Evolutionary conservation across 2,113 vertebrate species (phyloP), one percentile per base, ranked within the genome.

Genomic region (Tauraco erythrolophus): DNA sequence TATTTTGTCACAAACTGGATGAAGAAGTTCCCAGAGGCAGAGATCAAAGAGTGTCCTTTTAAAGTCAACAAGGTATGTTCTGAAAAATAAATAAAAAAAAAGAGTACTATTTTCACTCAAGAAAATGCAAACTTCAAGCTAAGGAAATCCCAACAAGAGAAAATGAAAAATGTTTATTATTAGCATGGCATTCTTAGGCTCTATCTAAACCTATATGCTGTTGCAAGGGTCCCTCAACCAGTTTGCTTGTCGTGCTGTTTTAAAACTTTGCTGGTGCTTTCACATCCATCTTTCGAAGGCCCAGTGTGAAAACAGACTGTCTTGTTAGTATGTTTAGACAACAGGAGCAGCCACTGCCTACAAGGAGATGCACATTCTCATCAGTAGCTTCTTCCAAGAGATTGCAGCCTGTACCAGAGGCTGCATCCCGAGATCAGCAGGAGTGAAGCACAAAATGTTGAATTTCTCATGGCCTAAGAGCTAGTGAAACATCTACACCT

Each of bases 1-100:
- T 98, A 98, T 95, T 99, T 98, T 88, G 89, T 98, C 86, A 98
- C 98, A 94, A 98, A 97, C 64, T 99, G 98, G 98, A 98, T 98
- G 96, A 98, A 98, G 98, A 98, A 98, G 62, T 99, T 99, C 78
- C 97, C 98, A 57, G 98, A 98, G 89, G 96, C 96, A 62, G 97
- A 98, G 85, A 98, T 98, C 69, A 98, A 98, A 95, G 98, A 99
- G 95, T 97, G 97, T 24, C 98, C 97, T 24, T 99, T 99, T 94
- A 98, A 97, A 96, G 56, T 98, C 95, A 99, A 93, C 91, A 98
- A 98, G 98, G 98, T 99, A 98, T 35, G 97, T 76, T 62, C 56
- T 31, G 22, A 4, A 7, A 56, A 61, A n/a, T n/a, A n/a, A n/a
- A n/a, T n/a, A n/a, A 41, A 21, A 43, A 41, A 27, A 28, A 0